Evolutionary conservation across 2,113 vertebrate genomes (phyloP).

Genomic region (Zosterops borbonicus): DNA sequence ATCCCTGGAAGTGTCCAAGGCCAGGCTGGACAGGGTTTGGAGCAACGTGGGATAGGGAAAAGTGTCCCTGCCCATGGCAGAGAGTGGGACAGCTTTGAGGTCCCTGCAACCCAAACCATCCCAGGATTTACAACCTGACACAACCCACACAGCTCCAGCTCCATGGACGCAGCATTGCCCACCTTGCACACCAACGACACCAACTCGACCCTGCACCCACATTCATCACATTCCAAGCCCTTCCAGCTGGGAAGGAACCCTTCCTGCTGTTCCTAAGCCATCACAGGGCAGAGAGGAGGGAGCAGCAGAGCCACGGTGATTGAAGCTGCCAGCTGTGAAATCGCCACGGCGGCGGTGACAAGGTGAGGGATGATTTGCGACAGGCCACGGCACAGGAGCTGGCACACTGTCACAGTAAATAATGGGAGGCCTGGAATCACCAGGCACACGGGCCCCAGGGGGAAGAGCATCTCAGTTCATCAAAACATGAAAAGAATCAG

Average conservation of each 20-base stretch:
- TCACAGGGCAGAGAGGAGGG: not conserved
- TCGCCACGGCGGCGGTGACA: constrained; percentile 12
- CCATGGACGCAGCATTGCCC: rapidly evolving
- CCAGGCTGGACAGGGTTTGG: rapidly evolving
- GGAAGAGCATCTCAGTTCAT: not conserved
- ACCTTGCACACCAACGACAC: rapidly evolving
- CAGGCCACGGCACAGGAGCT: constrained; percentile 11
- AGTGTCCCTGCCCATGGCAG: not conserved
- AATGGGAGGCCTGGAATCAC: not conserved
- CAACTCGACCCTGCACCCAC: rapidly evolving
- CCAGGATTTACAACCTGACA: not conserved
- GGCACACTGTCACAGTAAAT: constrained; percentile 50
- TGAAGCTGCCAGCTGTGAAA: constrained; percentile 64
- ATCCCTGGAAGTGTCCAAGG: not conserved
- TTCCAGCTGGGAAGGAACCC: not conserved
- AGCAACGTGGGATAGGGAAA: not conserved
- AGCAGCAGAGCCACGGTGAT: not conserved
- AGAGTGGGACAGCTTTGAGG: not conserved
- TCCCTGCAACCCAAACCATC: not conserved
- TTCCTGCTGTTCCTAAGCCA: not conserved
- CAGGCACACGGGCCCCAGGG: not conserved
- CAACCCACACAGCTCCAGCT: rapidly evolving
- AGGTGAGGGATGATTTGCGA: constrained; percentile 30
- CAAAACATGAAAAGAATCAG: not conserved
- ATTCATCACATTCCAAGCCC: not conserved